Base-by-base conservation (phyloP, 2,113 vertebrate genomes). In the Rhea americana region DNA sequence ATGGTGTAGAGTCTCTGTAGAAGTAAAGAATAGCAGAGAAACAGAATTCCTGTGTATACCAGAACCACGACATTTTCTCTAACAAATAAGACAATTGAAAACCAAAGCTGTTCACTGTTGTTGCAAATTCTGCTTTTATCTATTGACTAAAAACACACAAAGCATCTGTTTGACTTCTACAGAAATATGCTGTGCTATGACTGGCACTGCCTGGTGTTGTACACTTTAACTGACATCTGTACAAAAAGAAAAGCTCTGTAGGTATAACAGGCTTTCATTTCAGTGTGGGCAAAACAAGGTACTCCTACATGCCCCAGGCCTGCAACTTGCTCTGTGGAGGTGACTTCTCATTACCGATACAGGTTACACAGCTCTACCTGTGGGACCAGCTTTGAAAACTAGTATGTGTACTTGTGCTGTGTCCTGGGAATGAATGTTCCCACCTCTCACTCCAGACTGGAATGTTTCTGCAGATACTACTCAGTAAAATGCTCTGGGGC, bases 271-370 rank as follows among this genome's bases (percentile, higher is more conserved):
- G 6, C 4, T 84, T 59, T 30, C 7, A 17, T 22, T 62, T 59
- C 19, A 37, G 48, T 39, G 28, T 59, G 30, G 22, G 26, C 14
- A 70, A 73, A 73, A 37, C 16, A 25, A 25, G 18, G 8, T 5
- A 17, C 11, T 45, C 21, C 0, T 0, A 3, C 5, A 24, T 28
- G 15, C 16, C 2, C 2, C 13, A 81, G 35, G 16, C 25, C 10
- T 41, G 16, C 22, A 53, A 1, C 11, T 5, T 63, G 39, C 39
- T 13, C 30, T 24, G 7, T 37, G 39, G 2, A 24, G 32, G 35
- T n/a, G 21, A 13, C 15, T 91, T 50, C 61, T 21, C 30, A 41
- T 25, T 61, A 32, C 37, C 50, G 51, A 4, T 2, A 37, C 15
- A 19, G 17, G 9, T 26, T 14, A 25, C 5, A 66, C 7, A 73